Evolutionary conservation across 2,113 vertebrate genomes (phyloP), one percentile per base, ranked within the genome.

Genomic region (Gadus macrocephalus): DNA sequence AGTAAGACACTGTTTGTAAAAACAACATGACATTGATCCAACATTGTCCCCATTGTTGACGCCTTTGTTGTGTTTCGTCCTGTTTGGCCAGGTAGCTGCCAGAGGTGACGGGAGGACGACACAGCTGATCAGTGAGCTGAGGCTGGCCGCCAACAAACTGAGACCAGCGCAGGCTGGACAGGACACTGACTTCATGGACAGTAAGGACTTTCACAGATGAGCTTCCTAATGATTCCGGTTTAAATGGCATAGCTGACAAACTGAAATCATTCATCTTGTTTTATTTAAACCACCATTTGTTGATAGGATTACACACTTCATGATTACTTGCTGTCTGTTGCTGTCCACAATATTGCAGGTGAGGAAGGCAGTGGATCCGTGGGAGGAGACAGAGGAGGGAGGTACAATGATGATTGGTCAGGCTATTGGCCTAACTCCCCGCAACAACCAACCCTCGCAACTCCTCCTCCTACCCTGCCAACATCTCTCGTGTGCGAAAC

Each of bases 341-440:
- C 25, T 64, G 17, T 70, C 56, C 53, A 72, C 76, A 11, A 62
- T 91, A 91, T 85, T 81, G 91, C 91, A 78, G 93, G 92, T 84
- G 95, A 95, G 66, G 93, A 93, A 0, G 86, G 89, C 74, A 94
- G 93, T 7, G 92, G 92, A 53, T 95, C 95, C n/a, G 94, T 93
- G 20, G 89, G 85, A 3, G 92, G 88, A 16, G 91, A 91, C 62
- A 86, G 76, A 0, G 90, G 89, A 1, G 93, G 93, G 25, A 89
- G 93, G 66, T 93, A 93, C 73, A 93, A 88, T 8, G 93, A 94
- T 22, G 94, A 95, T 64, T 92, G 92, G 91, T 90, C 91, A 5
- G 90, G 84, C 31, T 88, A 90, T 7, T 86, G 88, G 22, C 85
- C 89, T 2, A 68, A 88, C 64, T 85, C 87, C 2, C 88, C 89